Conservation (phyloP, 2,797 vertebrate species). For the Lacerta viridis region DNA sequence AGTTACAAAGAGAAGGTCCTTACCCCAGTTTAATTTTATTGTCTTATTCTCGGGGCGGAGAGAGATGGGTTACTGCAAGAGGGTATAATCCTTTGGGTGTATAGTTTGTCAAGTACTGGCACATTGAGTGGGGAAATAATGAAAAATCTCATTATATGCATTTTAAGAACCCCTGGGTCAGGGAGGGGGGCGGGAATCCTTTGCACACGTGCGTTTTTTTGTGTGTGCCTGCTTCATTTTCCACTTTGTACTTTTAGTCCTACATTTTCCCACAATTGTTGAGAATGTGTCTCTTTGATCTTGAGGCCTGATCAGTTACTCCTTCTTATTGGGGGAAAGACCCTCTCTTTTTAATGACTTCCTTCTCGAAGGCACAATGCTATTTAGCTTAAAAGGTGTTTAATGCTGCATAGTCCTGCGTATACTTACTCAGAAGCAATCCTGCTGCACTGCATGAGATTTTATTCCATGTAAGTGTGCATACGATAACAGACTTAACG, state of each 20-base stretch:
- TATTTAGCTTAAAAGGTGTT: not conserved
- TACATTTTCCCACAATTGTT: constrained; percentile 12
- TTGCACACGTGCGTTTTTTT: not conserved
- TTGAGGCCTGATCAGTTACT: not conserved
- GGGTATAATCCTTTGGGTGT: not conserved
- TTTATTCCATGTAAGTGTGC: not conserved
- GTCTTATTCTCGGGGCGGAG: not conserved
- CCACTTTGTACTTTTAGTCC: not conserved
- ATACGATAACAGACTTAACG: not conserved
- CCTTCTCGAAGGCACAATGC: not conserved
- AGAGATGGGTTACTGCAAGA: not conserved
- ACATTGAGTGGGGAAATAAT: not conserved
- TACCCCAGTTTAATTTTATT: constrained; percentile 2
- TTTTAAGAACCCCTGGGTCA: not conserved
- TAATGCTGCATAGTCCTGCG: not conserved
- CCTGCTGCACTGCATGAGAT: not conserved
- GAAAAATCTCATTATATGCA: not conserved
- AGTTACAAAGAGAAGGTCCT: constrained; percentile 6
- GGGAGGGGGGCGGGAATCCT: not conserved
- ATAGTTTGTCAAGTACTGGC: not conserved
- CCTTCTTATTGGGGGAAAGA: not conserved
- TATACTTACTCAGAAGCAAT: not conserved
- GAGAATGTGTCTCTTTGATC: constrained; percentile 30
- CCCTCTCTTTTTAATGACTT: not conserved
- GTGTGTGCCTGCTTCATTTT: not conserved